Base-by-base conservation (phyloP, 2,113 vertebrate species). In the Chrysochloris asiatica region DNA sequence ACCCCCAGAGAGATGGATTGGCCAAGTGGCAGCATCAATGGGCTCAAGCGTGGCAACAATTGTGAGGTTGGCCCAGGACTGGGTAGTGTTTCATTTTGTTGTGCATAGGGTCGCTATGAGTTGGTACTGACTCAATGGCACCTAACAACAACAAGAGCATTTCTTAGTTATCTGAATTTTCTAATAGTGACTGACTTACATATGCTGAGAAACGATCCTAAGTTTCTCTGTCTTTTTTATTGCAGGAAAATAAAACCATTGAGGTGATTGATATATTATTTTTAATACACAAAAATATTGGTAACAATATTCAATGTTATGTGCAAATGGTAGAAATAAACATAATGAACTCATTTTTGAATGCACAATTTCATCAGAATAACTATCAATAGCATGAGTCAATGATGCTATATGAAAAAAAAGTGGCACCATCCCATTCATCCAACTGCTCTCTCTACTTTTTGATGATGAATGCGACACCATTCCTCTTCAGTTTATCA, bases 221-320 rank as follows among this genome's bases (percentile, higher is more conserved):
- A 24, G n/a, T 63, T 86, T 76, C 65, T 89, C 24, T 26, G 21
- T 56, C 45, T 86, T 47, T 48, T 88, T 50, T 73, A 86, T 90
- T 86, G 50, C 1, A 75, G 19, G 59, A 50, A 52, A 93, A 75
- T 77, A 82, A 93, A 89, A 13, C n/a, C 9, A 88, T 59, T 63
- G 92, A 59, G 43, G 48, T 21, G 80, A 75, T 21, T 6, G 67
- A 61, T 78, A 61, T 26, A 76, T 63, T 79, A 89, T 93, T 93
- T 78, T 84, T 52, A 78, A 82, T 85, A 93, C 85, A 82, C 82
- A 91, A 93, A n/a, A 91, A 13, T 12, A 19, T 84, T 92, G 52
- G 28, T 80, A 91, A 92, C 28, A 91, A 24, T 77, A 65, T 30
- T 52, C 43, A 93, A 47, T 7, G 26, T 63, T 45, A 52, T 54